phyloP scores from a whole-genome alignment of 1,140 invertebrate species.

The Listronotus bonariensis region DNA sequence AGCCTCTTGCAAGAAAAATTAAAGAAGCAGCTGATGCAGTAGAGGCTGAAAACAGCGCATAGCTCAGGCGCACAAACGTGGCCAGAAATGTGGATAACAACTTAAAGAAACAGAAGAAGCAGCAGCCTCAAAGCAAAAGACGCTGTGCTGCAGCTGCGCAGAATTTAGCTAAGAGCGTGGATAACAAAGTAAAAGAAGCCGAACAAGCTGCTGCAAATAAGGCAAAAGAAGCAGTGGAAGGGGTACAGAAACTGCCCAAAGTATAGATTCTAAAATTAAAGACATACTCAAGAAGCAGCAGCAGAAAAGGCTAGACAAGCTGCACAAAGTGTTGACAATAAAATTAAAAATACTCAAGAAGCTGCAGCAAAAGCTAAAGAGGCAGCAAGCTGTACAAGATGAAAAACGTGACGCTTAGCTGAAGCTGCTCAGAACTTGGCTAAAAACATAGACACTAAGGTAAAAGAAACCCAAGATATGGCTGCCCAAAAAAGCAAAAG shows the following conservation, averaged over 20 bases:
- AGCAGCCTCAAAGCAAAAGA: slow-evolving; percentile 19
- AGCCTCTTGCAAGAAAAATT: slow-evolving; percentile 8
- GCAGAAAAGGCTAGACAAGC: slow-evolving; percentile 15
- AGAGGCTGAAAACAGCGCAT: slow-evolving; percentile 12
- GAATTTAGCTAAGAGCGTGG: slow-evolving; percentile 25
- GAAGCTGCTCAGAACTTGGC: slow-evolving; percentile 25
- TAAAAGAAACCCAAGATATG: slow-evolving; percentile 23
- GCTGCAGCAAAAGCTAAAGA: slow-evolving; percentile 19
- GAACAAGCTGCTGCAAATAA: slow-evolving; percentile 16
- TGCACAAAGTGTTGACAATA: slow-evolving; percentile 24
- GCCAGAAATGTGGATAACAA: slow-evolving; percentile 30
- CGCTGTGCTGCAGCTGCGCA: slow-evolving; percentile 9
- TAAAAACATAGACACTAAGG: slow-evolving; percentile 18
- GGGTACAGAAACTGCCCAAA: not conserved
- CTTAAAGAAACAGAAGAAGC: slow-evolving; percentile 29
- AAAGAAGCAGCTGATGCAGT: slow-evolving; percentile 24
- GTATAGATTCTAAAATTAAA: slow-evolving; percentile 32
- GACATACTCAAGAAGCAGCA: slow-evolving; percentile 22
- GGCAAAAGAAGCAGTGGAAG: slow-evolving; percentile 6
- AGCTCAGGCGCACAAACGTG: slow-evolving; percentile 11
- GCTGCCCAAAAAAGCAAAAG: slow-evolving; percentile 24
- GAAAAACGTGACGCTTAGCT: slow-evolving; percentile 21
- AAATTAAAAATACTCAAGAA: slow-evolving; percentile 29
- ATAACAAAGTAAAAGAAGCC: slow-evolving; percentile 24
- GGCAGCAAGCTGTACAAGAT: slow-evolving; percentile 25